Evolutionary conservation across 2,113 vertebrate genomes (phyloP), one percentile per base, ranked within the genome.

Genomic region (Dasyurus viverrinus): DNA sequence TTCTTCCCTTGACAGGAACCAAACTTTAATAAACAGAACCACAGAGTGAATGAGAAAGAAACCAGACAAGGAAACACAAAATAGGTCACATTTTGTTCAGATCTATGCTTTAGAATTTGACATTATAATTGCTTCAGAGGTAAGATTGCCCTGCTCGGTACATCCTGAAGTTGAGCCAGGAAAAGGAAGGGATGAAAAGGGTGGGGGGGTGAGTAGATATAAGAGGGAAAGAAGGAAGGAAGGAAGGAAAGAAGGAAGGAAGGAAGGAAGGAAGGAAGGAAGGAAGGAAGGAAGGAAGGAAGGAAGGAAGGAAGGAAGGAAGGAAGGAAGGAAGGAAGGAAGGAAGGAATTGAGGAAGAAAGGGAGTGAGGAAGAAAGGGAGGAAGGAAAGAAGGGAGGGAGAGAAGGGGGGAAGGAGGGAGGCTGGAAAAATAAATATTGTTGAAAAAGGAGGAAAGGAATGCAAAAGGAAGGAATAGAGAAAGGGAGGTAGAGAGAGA

Each of bases 1-100:
- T 93, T 93, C 68, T 96, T 96, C 95, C 94, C 96, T 90, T 36
- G 76, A 47, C 94, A 96, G 98, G 94, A 98, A 97, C 95, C 94
- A 90, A 96, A 93, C 52, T 95, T 97, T 96, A 97, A 97, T 96
- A 97, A 97, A 92, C 96, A 96, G 93, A 96, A 90, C 55, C 92
- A 6, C 91, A 89, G 95, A 96, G 95, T 96, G 97, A 97, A 97
- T 91, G 95, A 97, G 97, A 97, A 95, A 97, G 96, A 97, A 97
- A 97, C 92, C 97, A 97, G 97, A 97, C 30, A 0, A 91, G 92
- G 89, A 23, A 55, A 46, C 47, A 50, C 92, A 9, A 94, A 96
- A 89, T 91, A 57, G 96, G 97, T 92, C 94, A 90, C 42, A 0
- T 12, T 90, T 95, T 91, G 89, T 8, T 94, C 89, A 14, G 93